phyloP scores from a whole-genome alignment of 2,113 vertebrate genomes.

The Oncorhynchus keta region DNA sequence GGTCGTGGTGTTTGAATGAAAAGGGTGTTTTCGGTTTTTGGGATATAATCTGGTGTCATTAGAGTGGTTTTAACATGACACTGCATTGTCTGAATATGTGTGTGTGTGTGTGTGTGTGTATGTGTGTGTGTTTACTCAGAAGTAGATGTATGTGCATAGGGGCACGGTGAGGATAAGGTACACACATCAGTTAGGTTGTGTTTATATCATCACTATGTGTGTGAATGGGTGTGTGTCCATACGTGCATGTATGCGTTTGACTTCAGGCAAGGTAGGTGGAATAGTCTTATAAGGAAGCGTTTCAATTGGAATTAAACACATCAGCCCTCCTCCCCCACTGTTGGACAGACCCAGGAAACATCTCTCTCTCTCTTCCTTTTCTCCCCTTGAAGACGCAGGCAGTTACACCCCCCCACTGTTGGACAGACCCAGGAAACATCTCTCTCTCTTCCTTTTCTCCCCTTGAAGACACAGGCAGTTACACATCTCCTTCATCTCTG shows the following conservation, averaged over 20 bases:
- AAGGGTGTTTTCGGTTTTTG: not conserved
- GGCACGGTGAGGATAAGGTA: constrained; percentile 36
- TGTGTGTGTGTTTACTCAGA: not conserved
- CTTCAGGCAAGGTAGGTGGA: not conserved
- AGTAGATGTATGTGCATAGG: constrained; percentile 23
- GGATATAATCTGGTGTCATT: too few relatives aligned
- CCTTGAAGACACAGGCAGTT: not conserved
- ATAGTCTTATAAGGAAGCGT: too few relatives aligned
- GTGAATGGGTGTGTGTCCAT: not conserved
- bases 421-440: not conserved
- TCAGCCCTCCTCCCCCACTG: not conserved
- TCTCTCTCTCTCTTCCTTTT: not conserved
- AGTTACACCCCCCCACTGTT: not conserved
- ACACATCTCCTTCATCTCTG: not conserved
- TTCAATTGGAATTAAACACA: too few relatives aligned
- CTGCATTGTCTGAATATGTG: constrained; percentile 4
- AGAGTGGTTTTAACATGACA: not conserved
- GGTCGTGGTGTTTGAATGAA: constrained; percentile 44
- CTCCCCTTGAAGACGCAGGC: not conserved
- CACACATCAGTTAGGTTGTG: constrained; percentile 32
- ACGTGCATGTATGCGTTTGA: not conserved
- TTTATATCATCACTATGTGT: constrained; percentile 47
- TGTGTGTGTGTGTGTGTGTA: constrained; percentile 3
- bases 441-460: not conserved
- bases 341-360: not conserved